Base-by-base conservation (phyloP, 2,113 vertebrate genomes). In the Paralichthys olivaceus region DNA sequence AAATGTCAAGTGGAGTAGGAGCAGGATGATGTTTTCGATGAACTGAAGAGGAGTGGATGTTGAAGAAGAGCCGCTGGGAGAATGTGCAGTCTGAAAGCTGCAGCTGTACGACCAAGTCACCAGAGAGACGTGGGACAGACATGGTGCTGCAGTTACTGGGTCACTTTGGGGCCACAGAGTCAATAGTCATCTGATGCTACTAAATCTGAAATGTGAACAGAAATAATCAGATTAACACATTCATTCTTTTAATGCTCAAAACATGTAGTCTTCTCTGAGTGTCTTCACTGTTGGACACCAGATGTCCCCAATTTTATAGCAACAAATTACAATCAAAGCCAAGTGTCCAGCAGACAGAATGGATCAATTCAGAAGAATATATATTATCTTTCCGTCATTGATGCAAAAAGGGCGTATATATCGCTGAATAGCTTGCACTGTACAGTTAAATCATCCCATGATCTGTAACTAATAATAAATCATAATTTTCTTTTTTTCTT, bases 121-220 rank as follows among this genome's bases (percentile, higher is more conserved):
- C 69, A 63, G n/a, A n/a, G n/a, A n/a, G n/a, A n/a, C n/a, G 59
- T 22, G 12, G 37, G 51, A 77, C 59, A 57, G 66, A 15, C 15
- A 7, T 69, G 25, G 26, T 23, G 29, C 60, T 58, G 28, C 49
- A 62, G 57, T 45, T 77, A 69, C 55, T 69, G 57, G 65, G 34
- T 29, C 20, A 3, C 57, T 45, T 20, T 57, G 51, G 59, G 59
- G 57, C 17, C 9, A n/a, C 14, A 2, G 2, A 40, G 40, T 58
- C 37, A 77, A 37, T 49, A 60, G 49, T 58, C 40, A 57, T 70
- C 67, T 37, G 49, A 51, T 7, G 28, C 22, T 15, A 1, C 66
- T 47, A 49, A n/a, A 32, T 37, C 67, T 64, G 37, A 56, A 47
- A 56, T 49, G 15, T 32, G 47, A 55, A 61, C 45, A 56, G 55